Evolutionary conservation across 2,888 invertebrate species (phyloP).

Genomic region (Homarus gammarus): DNA sequence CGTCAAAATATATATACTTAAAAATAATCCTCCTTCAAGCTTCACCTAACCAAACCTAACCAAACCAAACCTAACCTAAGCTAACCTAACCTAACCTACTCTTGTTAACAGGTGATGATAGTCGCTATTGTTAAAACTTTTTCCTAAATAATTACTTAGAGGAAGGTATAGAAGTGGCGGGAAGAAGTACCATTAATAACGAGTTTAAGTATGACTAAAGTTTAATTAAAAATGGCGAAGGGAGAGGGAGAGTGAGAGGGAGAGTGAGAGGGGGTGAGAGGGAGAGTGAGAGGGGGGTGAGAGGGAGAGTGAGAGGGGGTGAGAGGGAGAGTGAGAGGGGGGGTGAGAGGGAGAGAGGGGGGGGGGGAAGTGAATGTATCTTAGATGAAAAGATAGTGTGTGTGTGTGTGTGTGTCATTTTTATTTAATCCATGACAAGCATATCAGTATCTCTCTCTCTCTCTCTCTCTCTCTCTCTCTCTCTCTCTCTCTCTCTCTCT

Average conservation of each 20-base stretch:
- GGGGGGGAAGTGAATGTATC: neutral
- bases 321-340: neutral
- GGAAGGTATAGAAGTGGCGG: neutral
- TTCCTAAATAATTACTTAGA: no score
- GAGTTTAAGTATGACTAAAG: neutral
- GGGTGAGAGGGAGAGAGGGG: neutral
- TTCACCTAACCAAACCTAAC: no score
- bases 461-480: constrained; percentile 27
- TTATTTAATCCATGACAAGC: no score
- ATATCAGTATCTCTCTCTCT: neutral
- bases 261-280: neutral
- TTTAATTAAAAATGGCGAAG: neutral
- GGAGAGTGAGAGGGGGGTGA: no score
- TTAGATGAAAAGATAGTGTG: neutral
- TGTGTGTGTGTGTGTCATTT: no score
- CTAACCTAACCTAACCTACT: no score
- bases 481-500: neutral
- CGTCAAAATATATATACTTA: no score
- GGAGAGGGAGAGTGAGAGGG: neutral
- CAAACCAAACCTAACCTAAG: no score
- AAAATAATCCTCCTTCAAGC: no score
- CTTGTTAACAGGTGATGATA: no score
- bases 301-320: no score
- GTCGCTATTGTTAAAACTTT: no score
- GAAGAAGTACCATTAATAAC: neutral